Percentiles rank a stretch among this genome's conserved stretches.
Evolutionary conservation across 2,888 invertebrate species (phyloP).

Genomic region (Clusia tigrina): DNA sequence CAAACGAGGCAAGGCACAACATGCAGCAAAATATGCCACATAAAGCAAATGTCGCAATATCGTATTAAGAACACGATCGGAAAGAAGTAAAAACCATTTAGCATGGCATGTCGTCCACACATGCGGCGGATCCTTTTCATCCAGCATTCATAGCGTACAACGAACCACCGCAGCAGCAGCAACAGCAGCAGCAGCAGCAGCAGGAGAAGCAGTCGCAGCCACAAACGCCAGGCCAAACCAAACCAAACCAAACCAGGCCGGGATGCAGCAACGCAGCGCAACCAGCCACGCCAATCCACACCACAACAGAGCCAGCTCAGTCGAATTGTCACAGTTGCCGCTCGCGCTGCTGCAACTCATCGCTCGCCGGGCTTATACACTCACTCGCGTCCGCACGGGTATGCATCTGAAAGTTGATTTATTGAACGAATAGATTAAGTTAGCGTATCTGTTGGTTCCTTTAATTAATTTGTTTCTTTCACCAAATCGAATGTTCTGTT

Average conservation of each 20-base stretch:
- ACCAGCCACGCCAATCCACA: neutral
- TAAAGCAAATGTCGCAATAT: neutral
- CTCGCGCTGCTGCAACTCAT: conserved; percentile 7
- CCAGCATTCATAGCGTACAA: conserved; percentile 5
- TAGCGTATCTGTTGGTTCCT: conserved; percentile 60
- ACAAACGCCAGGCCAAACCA: neutral
- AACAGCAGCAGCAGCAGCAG: neutral
- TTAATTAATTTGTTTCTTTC: conserved; percentile 62
- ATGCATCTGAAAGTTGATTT: conserved; percentile 55
- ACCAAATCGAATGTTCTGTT: conserved; percentile 54
- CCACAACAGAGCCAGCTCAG: neutral
- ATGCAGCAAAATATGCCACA: conserved; percentile 5
- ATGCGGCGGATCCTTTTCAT: conserved; percentile 22
- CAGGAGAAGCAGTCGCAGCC: too few relatives aligned
- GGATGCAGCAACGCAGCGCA: conserved; percentile 9
- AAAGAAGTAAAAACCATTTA: neutral
- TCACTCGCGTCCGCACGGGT: conserved; percentile 8
- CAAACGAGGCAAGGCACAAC: conserved; percentile 7
- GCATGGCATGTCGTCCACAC: neutral
- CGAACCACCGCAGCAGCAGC: neutral
- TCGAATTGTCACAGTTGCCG: neutral
- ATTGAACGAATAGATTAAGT: conserved; percentile 59
- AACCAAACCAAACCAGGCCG: neutral
- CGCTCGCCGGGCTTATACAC: conserved; percentile 3
- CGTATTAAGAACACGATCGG: neutral